Evolutionary conservation across 1,140 invertebrate genomes (phyloP).

Genomic region (Micrasema longulum): DNA sequence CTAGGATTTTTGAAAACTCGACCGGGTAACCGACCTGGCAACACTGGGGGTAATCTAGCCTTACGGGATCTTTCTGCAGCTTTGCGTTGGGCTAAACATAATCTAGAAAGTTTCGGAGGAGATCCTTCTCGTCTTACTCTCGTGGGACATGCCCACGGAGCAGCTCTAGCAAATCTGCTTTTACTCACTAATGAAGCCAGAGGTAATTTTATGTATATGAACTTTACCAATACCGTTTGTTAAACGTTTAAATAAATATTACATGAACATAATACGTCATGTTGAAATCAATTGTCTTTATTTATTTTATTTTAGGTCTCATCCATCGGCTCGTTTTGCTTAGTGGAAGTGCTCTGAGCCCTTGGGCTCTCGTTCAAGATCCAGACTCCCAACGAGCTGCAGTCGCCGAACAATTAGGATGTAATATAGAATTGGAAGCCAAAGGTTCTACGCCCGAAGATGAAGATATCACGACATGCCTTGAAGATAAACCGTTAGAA

Average conservation of each 20-base stretch:
- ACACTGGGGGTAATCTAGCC: slow-evolving; percentile 74
- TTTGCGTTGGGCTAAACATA: slow-evolving; percentile 80
- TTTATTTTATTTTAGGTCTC: slow-evolving; percentile 70
- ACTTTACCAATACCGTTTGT: background rate
- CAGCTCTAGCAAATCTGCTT: slow-evolving; percentile 85
- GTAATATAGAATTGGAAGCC: slow-evolving; percentile 57
- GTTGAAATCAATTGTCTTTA: slow-evolving; percentile 6
- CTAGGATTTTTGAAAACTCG: slow-evolving; percentile 53
- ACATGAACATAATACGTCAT: background rate
- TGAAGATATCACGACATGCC: slow-evolving; percentile 51
- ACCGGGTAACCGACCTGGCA: slow-evolving; percentile 38
- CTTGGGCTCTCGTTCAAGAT: slow-evolving; percentile 84
- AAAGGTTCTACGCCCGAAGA: slow-evolving; percentile 41
- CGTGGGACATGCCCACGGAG: slow-evolving; percentile 88
- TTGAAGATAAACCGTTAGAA: slow-evolving; percentile 52
- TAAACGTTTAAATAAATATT: background rate
- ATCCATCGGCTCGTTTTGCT: slow-evolving; percentile 88
- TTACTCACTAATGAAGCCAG: slow-evolving; percentile 80
- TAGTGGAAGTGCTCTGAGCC: slow-evolving; percentile 88
- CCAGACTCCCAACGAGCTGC: slow-evolving; percentile 77
- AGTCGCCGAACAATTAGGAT: slow-evolving; percentile 80
- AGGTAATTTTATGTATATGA: too few relatives aligned
- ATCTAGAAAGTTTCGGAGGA: slow-evolving; percentile 84
- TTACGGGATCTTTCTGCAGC: slow-evolving; percentile 80
- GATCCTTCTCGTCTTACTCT: slow-evolving; percentile 85